Base-by-base conservation (phyloP, 2,113 vertebrate genomes). In the Spea multiplicata region DNA sequence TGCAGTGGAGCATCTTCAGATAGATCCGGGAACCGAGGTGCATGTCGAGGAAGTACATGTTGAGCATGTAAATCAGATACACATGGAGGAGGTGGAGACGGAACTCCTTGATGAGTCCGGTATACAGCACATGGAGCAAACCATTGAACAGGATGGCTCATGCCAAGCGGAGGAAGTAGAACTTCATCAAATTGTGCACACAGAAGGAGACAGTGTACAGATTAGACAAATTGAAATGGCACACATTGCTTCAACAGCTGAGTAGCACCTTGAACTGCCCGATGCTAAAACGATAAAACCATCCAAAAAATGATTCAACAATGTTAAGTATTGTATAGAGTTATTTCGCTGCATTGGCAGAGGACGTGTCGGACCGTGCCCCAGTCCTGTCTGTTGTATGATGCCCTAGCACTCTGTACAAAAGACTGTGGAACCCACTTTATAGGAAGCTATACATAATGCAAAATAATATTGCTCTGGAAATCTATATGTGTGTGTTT, bases 1-100 rank as follows among this genome's bases (percentile, higher is more conserved):
- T 75, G 92, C 93, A 89, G 91, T 91, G 45, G 91, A 91, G 67
- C 90, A 91, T 3, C 95, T 96, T 86, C 92, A 94, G 82, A 94
- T 91, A 61, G 94, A 91, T 71, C 90, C 91, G 79, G 91, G 94
- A 52, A 88, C 93, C 62, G 92, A 94, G 85, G 92, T 96, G 52
- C 92, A 91, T 0, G 89, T 93, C 48, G 91, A 93, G 76, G 89
- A 93, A 81, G 85, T 93, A 17, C 92, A 91, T 0, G 91, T 94
- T 12, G 92, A 90, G 61, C 88, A 91, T 0, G 86, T 93, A 67
- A 91, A 91, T 80, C 91, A 91, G 75, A 88, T 92, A 87, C 92
- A 95, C 66, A 86, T 95, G 82, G 92, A 95, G 86, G 84, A 91
- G 74, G 93, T 92, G 78, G 89, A 94, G 71, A 88, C 91, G 61